Base-by-base conservation (phyloP, 1,140 invertebrate genomes). In the Diachasma alloeum region DNA sequence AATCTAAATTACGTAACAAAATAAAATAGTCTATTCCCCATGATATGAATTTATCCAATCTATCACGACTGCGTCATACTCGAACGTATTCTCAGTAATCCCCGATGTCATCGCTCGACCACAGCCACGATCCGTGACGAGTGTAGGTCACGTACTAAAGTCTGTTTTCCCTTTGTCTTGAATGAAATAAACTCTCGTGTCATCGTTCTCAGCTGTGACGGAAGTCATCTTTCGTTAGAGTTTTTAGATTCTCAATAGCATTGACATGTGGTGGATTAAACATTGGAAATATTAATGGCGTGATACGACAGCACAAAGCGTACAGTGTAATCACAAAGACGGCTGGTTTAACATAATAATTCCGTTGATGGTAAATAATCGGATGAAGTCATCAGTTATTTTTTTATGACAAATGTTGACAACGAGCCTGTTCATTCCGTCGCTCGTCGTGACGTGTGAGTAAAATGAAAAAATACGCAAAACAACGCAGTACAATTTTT, bases 61-160 rank as follows among this genome's bases (percentile, higher is more conserved):
- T 63, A 56, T 56, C 19, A 19, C 6, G 13, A 31, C 19, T 31
- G 59, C 59, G 59, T 63, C 59, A 63, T 26, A 63, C 59, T 8
- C 6, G 0, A 63, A 53, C n/a, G 10, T 53, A 26, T 63, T 63
- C 59, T 19, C 19, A 63, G 59, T 63, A 63, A 63, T 63, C 59
- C 59, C 19, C 59, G 59, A 63, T 63, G 59, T 63, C 59, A 63
- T 63, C 59, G 59, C 59, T 63, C 59, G 59, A 26, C 59, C 59
- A 63, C 19, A 26, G 59, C 53, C 19, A 59, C 53, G 53, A 63
- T 63, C 59, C 59, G 59, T 63, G 22, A 63, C 59, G 22, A 24
- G 59, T 63, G 19, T 63, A 63, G 59, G 22, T 63, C 59, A 63
- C 24, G 24, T 26, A 63, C 24, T 63, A 26, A 63, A 63, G 59